Evolutionary conservation across 2,888 invertebrate genomes (phyloP).

Genomic region (Pteria penguin): DNA sequence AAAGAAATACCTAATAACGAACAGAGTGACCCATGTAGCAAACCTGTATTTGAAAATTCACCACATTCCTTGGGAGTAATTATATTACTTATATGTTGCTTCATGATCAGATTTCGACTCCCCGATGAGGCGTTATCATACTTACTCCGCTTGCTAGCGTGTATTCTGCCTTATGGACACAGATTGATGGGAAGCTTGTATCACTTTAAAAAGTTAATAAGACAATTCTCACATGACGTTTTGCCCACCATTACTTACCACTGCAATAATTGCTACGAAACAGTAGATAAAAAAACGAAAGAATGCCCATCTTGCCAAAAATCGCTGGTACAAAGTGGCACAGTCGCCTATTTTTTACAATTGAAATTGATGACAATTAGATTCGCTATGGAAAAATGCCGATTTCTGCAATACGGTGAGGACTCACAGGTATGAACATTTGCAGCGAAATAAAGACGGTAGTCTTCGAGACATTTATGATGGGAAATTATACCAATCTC

Average conservation of each 20-base stretch:
- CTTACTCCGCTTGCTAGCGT: conserved; percentile 6
- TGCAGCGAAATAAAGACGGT: conserved; percentile 1
- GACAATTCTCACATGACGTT: conserved; percentile 1
- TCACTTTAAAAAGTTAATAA: conserved; percentile 9
- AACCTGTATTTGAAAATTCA: not conserved
- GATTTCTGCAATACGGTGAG: conserved; percentile 18
- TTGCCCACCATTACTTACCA: conserved; percentile 11
- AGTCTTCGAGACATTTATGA: conserved; percentile 36
- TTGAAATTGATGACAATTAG: conserved; percentile 32
- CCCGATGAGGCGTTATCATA: conserved; percentile 27
- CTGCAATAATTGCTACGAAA: conserved; percentile 1
- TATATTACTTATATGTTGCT: conserved; percentile 24
- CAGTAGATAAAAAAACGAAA: conserved; percentile 6
- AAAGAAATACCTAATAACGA: not conserved
- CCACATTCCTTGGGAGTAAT: conserved; percentile 21
- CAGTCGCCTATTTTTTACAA: conserved; percentile 38
- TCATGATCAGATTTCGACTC: conserved; percentile 21
- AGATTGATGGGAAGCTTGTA: conserved; percentile 15
- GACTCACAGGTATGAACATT: conserved; percentile 38
- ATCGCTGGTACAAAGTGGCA: conserved; percentile 6
- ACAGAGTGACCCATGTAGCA: not conserved
- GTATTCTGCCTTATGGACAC: conserved; percentile 19
- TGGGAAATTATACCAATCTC: conserved; percentile 28
- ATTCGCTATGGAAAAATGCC: conserved; percentile 34
- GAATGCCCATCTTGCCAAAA: conserved; percentile 21